Conservation (phyloP, 2,888 invertebrate genomes). For the Furcula furcula region DNA sequence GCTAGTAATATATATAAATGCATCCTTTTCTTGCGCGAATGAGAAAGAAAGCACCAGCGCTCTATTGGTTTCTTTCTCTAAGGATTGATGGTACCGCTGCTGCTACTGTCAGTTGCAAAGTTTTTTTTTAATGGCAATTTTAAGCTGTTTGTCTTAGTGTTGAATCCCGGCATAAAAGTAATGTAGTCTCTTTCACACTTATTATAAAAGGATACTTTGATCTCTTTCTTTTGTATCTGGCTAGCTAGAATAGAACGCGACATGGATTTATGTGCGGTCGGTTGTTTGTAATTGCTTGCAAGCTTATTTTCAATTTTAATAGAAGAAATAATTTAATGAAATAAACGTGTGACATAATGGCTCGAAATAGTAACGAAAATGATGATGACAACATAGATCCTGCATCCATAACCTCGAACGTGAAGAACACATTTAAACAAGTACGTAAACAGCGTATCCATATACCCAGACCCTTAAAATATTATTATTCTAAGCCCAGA, state of each 20-base stretch:
- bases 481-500: background rate
- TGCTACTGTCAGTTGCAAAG: no score
- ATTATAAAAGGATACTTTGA: background rate
- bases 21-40: no score
- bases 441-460: constrained; percentile 27
- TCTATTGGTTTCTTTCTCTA: no score
- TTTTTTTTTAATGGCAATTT: no score
- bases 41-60: no score
- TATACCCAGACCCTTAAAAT: background rate
- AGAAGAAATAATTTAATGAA: background rate
- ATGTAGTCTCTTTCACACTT: background rate
- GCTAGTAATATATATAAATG: no score
- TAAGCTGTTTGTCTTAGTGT: no score
- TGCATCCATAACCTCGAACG: constrained; percentile 52
- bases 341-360: constrained; percentile 34
- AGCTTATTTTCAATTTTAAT: background rate
- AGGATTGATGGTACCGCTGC: no score
- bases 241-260: background rate
- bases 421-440: constrained; percentile 58
- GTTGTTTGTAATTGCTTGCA: background rate
- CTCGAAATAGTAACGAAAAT: constrained; percentile 55
- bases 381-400: constrained; percentile 60
- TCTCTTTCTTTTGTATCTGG: no score
- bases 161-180: no score
- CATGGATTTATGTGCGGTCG: background rate